Percentiles rank a stretch among this genome's conserved stretches.
phyloP scores from a whole-genome alignment of 2,888 invertebrate species.

The Loripinus fragilis region DNA sequence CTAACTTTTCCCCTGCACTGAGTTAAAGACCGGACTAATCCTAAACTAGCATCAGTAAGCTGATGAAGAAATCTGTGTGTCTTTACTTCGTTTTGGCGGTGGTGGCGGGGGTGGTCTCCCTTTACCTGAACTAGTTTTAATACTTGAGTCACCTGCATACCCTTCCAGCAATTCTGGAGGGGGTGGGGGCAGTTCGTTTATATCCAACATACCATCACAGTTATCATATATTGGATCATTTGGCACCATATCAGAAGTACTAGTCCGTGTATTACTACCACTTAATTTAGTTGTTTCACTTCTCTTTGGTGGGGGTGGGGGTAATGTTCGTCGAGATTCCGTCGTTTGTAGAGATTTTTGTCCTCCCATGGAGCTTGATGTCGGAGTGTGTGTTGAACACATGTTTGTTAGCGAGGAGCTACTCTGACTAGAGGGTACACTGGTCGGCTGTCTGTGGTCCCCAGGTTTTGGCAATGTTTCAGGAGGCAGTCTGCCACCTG shows the following conservation, averaged over 20 bases:
- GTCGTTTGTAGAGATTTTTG: constrained; percentile 2
- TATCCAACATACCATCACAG: constrained; percentile 76
- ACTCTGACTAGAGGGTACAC: background rate
- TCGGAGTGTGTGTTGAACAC: constrained; percentile 25
- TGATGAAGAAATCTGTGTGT: constrained; percentile 71
- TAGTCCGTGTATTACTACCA: constrained; percentile 46
- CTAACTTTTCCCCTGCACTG: no score
- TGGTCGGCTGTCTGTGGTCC: constrained; percentile 46
- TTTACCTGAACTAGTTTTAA: constrained; percentile 33
- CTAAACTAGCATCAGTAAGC: background rate
- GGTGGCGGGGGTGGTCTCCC: constrained; percentile 67
- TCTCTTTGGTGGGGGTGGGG: constrained; percentile 78
- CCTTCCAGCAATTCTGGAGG: constrained; percentile 79
- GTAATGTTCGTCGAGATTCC: constrained; percentile 56
- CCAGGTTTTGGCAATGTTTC: constrained; percentile 64
- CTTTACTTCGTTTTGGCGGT: constrained; percentile 77
- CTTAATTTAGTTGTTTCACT: constrained; percentile 73
- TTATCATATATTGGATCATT: constrained; percentile 68
- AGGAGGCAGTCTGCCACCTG: constrained; percentile 53
- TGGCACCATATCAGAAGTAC: constrained; percentile 52
- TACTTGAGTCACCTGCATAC: constrained; percentile 39
- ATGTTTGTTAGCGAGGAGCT: background rate
- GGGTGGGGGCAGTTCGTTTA: constrained; percentile 79
- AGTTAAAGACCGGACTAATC: background rate
- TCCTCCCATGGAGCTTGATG: constrained; percentile 17